Conservation (phyloP, 2,888 invertebrate species). For the Diaperis boleti region DNA sequence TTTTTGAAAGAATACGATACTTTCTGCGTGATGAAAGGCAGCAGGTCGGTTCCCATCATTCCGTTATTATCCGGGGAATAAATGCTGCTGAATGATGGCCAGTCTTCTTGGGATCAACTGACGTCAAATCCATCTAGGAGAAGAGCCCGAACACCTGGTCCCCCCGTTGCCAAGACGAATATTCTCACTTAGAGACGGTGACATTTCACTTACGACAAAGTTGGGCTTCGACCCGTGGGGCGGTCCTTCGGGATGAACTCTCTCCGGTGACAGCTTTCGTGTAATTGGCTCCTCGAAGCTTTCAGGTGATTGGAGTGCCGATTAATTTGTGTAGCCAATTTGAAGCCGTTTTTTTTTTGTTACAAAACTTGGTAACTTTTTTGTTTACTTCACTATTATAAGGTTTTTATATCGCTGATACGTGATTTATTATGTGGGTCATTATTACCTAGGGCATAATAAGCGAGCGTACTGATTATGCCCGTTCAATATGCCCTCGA, state of each 20-base stretch:
- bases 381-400: too few relatives aligned
- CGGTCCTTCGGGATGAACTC: slow-evolving; percentile 21
- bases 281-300: slow-evolving; percentile 21
- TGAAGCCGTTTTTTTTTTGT: too few relatives aligned
- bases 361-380: too few relatives aligned
- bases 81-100: slow-evolving; percentile 41
- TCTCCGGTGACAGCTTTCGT: slow-evolving; percentile 19
- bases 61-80: slow-evolving; percentile 28
- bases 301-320: slow-evolving; percentile 30
- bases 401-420: too few relatives aligned
- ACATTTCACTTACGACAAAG: slow-evolving; percentile 48
- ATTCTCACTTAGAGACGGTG: slow-evolving; percentile 48
- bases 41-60: slow-evolving; percentile 36
- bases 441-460: too few relatives aligned
- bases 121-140: slow-evolving; percentile 44
- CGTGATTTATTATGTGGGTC: too few relatives aligned
- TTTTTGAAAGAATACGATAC: slow-evolving; percentile 29
- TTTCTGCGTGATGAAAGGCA: slow-evolving; percentile 25
- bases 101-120: slow-evolving; percentile 42
- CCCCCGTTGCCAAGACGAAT: slow-evolving; percentile 46
- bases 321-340: slow-evolving; percentile 15
- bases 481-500: too few relatives aligned
- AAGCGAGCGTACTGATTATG: too few relatives aligned
- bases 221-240: slow-evolving; percentile 29
- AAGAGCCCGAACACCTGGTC: slow-evolving; percentile 46